Evolutionary conservation across 2,888 invertebrate genomes (phyloP), one percentile per base, ranked within the genome.

Genomic region (Papilio demoleus): DNA sequence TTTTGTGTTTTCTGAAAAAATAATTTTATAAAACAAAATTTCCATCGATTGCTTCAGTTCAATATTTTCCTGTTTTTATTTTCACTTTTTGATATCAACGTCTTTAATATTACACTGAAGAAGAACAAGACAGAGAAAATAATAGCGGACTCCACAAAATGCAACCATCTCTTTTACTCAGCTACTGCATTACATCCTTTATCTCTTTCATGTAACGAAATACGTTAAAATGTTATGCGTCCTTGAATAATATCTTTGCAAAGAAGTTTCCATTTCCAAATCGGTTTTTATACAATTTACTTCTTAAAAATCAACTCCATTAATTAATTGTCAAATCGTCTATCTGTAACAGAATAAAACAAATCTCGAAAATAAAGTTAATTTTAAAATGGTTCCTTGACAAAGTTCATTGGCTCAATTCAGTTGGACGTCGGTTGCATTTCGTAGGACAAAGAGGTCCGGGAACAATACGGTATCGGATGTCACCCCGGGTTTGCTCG

Each of bases 401-500:
- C 27, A 27, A 53, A 50, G 50, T 24, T 50, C 22, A 50, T 14
- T 24, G 12, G 50, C 24, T 53, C n/a, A 53, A 50, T 24, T 50
- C 24, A 24, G 27, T 50, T 12, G 22, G 24, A 53, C n/a, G 27
- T 53, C 27, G n/a, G 27, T 27, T 53, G 53, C 53, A 53, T 53
- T 53, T 53, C 8, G 8, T 53, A 27, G 50, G 53, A 53, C 53
- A 53, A 53, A 53, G 53, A 27, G 27, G 53, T n/a, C 6, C 8
- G 14, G 53, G 27, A 27, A 53, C 53, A 53, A 53, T 53, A n/a
- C n/a, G 27, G 14, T 22, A 27, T 53, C n/a, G 24, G 53, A 53
- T 53, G 8, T 53, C 53, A 53, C n/a, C n/a, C n/a, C n/a, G 53
- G 53, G 27, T 27, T 53, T 53, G 11, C 27, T 53, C 53, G n/a